A percentile compares a stretch with the other conserved stretches of the same genome.
These are phyloP conservation scores for Paradoxurus hermaphroditus DNA, from an alignment of 2,113 vertebrate species.

Conservation along the genomic window DNA sequence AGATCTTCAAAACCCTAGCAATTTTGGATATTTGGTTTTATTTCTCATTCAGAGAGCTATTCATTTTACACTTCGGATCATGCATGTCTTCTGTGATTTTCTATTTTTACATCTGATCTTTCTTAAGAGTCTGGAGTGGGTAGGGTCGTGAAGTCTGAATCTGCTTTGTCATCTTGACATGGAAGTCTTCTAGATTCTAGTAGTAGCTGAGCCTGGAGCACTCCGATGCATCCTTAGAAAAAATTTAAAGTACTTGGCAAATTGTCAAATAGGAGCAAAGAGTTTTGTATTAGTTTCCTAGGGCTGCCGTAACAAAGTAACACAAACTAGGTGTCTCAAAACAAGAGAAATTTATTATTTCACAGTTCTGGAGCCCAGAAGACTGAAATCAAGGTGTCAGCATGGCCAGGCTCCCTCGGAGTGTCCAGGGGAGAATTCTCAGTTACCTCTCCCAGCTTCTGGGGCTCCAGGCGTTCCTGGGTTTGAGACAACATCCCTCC, in stretches of 20 bases:
- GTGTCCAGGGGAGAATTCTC: too few relatives aligned
- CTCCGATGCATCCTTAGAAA: neutral
- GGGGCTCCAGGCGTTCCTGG: neutral
- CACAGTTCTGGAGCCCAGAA: neutral
- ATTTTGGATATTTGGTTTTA: neutral
- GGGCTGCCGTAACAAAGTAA: neutral
- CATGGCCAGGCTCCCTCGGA: neutral
- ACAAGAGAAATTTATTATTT: neutral
- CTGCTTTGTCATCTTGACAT: neutral
- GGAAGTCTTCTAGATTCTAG: neutral
- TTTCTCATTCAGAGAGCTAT: neutral
- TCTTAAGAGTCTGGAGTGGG: neutral
- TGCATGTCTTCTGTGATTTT: neutral
- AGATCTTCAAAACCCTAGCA: neutral
- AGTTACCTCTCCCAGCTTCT: neutral
- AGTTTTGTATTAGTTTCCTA: neutral
- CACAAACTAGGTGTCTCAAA: neutral
- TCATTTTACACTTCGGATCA: neutral
- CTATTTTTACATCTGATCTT: neutral
- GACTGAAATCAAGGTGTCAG: neutral
- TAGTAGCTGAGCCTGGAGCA: neutral
- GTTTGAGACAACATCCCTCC: neutral
- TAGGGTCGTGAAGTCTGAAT: neutral
- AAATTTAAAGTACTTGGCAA: neutral
- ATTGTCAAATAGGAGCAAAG: neutral